A percentile compares a stretch with the other conserved stretches of the same genome.
Evolutionary conservation across 2,113 vertebrate genomes (phyloP).

Genomic region (Pyrgilauda ruficollis): DNA sequence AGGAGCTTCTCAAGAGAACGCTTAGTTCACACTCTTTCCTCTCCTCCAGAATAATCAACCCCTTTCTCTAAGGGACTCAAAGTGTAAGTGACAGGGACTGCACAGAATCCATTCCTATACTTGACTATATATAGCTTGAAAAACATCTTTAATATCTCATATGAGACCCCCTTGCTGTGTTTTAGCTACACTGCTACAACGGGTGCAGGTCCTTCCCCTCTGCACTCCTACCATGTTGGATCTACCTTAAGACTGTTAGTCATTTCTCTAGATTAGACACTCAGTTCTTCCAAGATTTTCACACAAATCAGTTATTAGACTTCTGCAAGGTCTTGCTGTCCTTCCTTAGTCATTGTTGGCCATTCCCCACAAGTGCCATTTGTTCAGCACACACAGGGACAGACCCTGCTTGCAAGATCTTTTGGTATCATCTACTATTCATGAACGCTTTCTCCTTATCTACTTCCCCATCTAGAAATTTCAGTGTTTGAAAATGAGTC

Average conservation of each 20-base stretch:
- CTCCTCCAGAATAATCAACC: neutral
- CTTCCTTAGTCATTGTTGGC: neutral
- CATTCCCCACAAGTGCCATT: rapidly evolving
- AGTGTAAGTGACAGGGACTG: neutral
- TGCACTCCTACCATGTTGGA: rapidly evolving
- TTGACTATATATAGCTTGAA: neutral
- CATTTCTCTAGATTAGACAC: neutral
- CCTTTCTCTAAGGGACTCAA: neutral
- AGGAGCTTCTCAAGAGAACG: neutral
- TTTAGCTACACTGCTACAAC: neutral
- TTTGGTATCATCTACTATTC: neutral
- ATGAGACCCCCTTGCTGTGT: neutral
- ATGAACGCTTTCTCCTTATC: neutral
- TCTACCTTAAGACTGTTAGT: neutral
- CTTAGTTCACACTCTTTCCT: neutral
- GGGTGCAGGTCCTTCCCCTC: neutral
- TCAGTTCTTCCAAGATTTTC: neutral
- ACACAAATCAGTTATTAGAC: neutral
- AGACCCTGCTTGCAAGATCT: neutral
- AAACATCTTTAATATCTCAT: neutral
- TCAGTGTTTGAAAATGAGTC: neutral
- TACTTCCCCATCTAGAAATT: neutral
- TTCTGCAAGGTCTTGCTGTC: neutral
- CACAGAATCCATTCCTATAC: neutral
- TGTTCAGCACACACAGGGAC: neutral